Base-by-base conservation (phyloP, 2,888 invertebrate species). In the Dichetophora obliterata region DNA sequence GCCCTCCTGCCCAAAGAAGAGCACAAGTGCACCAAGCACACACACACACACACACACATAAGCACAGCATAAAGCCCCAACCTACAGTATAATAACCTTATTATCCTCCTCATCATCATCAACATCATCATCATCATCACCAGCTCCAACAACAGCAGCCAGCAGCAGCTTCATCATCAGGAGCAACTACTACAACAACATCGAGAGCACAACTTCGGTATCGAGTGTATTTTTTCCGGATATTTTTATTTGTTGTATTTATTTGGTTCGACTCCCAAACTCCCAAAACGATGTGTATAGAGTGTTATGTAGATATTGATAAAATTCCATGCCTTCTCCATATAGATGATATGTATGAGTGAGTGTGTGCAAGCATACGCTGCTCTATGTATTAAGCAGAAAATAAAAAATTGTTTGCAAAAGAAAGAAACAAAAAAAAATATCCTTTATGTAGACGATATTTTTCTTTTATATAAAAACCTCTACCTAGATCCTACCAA, bases 161-260 rank as follows among this genome's bases (percentile, higher is more conserved):
- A 66, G 66, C 72, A 66, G 68, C 66, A 48, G 69, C 31, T n/a
- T n/a, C 24, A 43, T 22, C 54, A 37, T 14, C 37, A 52, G 63
- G 69, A 69, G 43, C 37, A 68, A 52, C 59, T 66, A 61, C n/a
- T n/a, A n/a, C 61, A 83, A 82, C 80, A 83, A 79, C 81, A 80
- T 83, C 72, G 48, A 61, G 43, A 37, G 57, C 59, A 37, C 31
- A 37, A 34, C 27, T 31, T 27, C 63, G 24, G 61, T 72, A 72
- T 72, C 72, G 72, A 72, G 72, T 59, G 59, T 59, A 48, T 59
- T 61, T 72, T 72, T 48, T 72, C 72, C 48, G 31, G 16, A 34
- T 63, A 31, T 14, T 34, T 27, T 37, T 66, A 50, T 68, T 50
- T 68, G 19, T 50, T 50, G 22, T 68, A 31, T n/a, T 50, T 52